Conservation (phyloP, 1,140 invertebrate species). For the Delia radicum region DNA sequence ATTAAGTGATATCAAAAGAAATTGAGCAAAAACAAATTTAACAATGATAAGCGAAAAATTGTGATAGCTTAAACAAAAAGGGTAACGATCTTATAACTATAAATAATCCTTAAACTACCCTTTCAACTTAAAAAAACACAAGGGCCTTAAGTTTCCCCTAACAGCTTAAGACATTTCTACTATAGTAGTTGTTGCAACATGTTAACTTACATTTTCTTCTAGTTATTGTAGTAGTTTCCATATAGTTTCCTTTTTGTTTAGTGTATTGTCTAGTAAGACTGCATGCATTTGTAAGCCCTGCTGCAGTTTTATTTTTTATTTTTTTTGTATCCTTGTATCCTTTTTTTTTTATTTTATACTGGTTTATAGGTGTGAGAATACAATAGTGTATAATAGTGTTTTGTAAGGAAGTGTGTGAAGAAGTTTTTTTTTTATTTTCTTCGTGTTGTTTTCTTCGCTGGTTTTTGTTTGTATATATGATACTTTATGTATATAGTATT, state of each 20-base stretch:
- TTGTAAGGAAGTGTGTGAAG: no score
- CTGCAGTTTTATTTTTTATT: not conserved
- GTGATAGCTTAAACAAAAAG: no score
- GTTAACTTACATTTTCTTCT: slow-evolving; percentile 1
- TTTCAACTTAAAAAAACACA: not conserved
- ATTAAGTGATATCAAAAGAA: no score
- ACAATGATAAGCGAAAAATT: not conserved
- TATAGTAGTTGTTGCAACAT: slow-evolving; percentile 9
- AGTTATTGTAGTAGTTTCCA: not conserved
- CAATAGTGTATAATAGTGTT: not conserved
- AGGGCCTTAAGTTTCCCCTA: slow-evolving; percentile 12
- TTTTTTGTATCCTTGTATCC: not conserved
- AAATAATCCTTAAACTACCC: not conserved
- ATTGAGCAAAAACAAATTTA: no score
- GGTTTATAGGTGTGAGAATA: not conserved
- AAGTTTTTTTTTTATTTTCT: not conserved
- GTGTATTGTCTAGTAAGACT: not conserved
- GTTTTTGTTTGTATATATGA: not conserved
- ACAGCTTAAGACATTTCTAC: not conserved
- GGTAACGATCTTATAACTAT: no score
- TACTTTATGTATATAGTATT: not conserved
- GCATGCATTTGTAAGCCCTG: not conserved
- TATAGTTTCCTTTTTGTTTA: not conserved
- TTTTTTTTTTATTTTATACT: not conserved
- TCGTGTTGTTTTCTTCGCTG: not conserved